Conservation (phyloP, 1,140 invertebrate genomes). For the Leptinotarsa lineolata region DNA sequence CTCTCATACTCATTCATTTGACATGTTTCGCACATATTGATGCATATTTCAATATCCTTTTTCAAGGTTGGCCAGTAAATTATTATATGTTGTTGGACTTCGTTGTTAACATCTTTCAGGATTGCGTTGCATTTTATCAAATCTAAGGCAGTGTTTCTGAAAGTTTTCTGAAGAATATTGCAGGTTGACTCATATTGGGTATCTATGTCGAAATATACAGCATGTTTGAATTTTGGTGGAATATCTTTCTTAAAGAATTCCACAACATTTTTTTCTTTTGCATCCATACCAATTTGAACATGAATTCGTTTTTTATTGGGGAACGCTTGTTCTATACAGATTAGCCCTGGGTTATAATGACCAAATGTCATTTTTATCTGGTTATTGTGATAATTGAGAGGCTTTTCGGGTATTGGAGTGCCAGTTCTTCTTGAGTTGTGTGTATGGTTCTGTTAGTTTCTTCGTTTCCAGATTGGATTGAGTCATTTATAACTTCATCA, state of each 20-base stretch:
- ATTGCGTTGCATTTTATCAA: not conserved
- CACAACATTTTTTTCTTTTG: not conserved
- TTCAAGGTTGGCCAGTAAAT: slow-evolving; percentile 20
- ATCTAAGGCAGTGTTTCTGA: not conserved
- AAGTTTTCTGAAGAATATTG: not conserved
- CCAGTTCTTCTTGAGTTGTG: no score
- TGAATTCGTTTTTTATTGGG: not conserved
- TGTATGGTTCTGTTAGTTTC: no score
- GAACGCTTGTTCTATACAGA: not conserved
- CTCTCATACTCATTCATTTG: slow-evolving; percentile 27
- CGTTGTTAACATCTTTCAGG: not conserved
- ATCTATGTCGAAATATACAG: not conserved
- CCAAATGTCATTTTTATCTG: no score
- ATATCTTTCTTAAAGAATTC: not conserved
- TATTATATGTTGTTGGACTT: not conserved
- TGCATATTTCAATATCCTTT: slow-evolving; percentile 9
- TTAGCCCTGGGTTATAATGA: no score
- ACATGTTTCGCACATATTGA: slow-evolving; percentile 27
- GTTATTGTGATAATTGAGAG: no score
- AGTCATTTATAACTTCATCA: no score
- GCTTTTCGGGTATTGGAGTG: no score
- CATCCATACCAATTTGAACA: not conserved
- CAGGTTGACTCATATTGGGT: not conserved
- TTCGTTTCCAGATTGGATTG: no score
- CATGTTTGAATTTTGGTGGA: not conserved